Conservation (phyloP, 2,888 invertebrate species). For the Trichopoda pennipes region DNA sequence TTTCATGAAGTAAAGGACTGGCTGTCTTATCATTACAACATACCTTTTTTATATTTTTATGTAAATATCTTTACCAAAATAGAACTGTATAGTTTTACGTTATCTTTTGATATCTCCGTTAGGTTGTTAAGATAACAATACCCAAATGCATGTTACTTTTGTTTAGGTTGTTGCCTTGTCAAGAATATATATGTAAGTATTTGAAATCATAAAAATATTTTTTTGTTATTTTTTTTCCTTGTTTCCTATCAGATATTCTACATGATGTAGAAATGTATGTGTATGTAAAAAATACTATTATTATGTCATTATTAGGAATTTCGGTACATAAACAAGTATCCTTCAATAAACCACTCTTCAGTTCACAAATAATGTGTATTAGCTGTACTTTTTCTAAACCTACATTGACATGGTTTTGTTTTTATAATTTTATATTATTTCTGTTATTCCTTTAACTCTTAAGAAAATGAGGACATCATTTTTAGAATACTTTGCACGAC, state of each 20-base stretch:
- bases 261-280: not conserved
- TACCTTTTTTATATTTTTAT: not conserved
- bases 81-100: conserved; percentile 12
- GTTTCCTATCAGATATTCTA: conserved; percentile 39
- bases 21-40: conserved; percentile 11
- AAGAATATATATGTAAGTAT: not conserved
- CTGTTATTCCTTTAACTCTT: conserved; percentile 17
- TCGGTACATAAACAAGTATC: conserved; percentile 36
- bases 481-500: conserved; percentile 1
- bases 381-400: not conserved
- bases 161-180: not conserved
- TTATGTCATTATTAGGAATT: conserved; percentile 75
- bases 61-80: not conserved
- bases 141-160: not conserved
- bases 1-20: conserved; percentile 19
- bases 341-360: conserved; percentile 27
- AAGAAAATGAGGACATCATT: conserved; percentile 62
- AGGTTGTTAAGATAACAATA: conserved; percentile 49
- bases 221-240: not conserved
- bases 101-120: conserved; percentile 48
- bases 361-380: not conserved
- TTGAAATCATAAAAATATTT: conserved; percentile 35
- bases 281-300: conserved; percentile 56
- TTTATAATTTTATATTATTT: conserved; percentile 22
- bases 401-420: conserved; percentile 17